phyloP scores from a whole-genome alignment of 1,140 invertebrate species.

The Cyphomyrmex costatus region DNA sequence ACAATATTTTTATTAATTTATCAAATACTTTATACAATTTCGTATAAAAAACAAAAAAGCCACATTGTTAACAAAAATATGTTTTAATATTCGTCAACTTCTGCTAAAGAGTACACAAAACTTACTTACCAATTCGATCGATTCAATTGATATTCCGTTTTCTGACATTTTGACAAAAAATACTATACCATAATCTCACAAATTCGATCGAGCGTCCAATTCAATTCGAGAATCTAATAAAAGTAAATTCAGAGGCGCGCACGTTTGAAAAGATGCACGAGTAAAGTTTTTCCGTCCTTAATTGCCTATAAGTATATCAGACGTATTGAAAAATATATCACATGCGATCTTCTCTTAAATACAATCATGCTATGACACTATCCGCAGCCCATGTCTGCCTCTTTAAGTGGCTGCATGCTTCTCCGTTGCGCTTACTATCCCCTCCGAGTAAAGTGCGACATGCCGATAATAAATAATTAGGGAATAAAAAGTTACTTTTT shows the following conservation, averaged over 20 bases:
- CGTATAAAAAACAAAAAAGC: background rate
- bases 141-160: conserved; percentile 62
- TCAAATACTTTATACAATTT: background rate
- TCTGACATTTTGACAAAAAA: conserved; percentile 49
- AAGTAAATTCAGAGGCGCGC: background rate
- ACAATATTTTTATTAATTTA: background rate
- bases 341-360: background rate
- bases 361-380: background rate
- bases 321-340: no score
- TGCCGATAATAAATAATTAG: background rate
- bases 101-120: background rate
- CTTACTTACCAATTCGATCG: conserved; percentile 66
- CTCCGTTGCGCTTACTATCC: background rate
- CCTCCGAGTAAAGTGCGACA: background rate
- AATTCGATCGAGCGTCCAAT: no score
- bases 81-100: background rate
- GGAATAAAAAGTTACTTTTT: no score
- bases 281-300: background rate
- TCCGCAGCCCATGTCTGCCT: background rate
- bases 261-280: background rate
- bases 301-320: conserved; percentile 37
- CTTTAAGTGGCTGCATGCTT: background rate
- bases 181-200: no score
- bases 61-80: background rate
- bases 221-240: background rate